Base-by-base conservation (phyloP, 2,888 invertebrate species). In the Drepanosiphum platanoidis region DNA sequence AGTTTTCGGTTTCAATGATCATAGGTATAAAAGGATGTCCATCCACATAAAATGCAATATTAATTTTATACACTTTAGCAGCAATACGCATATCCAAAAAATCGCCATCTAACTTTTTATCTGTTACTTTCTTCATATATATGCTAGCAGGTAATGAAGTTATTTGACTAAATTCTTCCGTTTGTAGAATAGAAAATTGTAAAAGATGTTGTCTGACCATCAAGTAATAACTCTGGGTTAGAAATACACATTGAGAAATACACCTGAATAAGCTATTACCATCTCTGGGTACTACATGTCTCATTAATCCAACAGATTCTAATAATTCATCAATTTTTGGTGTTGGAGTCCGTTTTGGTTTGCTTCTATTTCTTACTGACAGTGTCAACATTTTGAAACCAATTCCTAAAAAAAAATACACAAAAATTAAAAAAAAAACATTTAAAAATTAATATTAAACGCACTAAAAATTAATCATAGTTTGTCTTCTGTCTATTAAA, bases 271-370 rank as follows among this genome's bases (percentile, higher is more conserved):
- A 91, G 89, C 96, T 96, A 86, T 95, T 95, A 80, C 95, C 94
- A 91, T 97, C 97, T 88, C 94, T 93, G 82, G 97, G 96, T 30
- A 95, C 94, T 89, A 95, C 95, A 91, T 97, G 97, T 88, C 97
- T 92, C 90, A 95, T 96, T 89, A 94, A 94, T 66, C 95, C 95
- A 89, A 94, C 92, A 87, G 93, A 92, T 88, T 95, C 95, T 88
- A 97, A 90, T 93, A 94, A 96, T 88, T 94, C 93, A 89, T 96
- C 96, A 80, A 92, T 89, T 66, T 88, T 88, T 83, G 89, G 89
- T 11, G 87, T 84, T 9, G 87, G 87, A 66, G 86, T 87, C 66
- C 39, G 22, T 77, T 84, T 84, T 58, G 36, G 87, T 70, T 87
- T 86, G 27, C 71, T 64, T 75, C 83, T 86, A 32, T 84, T 84